Evolutionary conservation across 2,888 invertebrate species (phyloP), one percentile per base, ranked within the genome.

Genomic region (Drosophila melanosoma): DNA sequence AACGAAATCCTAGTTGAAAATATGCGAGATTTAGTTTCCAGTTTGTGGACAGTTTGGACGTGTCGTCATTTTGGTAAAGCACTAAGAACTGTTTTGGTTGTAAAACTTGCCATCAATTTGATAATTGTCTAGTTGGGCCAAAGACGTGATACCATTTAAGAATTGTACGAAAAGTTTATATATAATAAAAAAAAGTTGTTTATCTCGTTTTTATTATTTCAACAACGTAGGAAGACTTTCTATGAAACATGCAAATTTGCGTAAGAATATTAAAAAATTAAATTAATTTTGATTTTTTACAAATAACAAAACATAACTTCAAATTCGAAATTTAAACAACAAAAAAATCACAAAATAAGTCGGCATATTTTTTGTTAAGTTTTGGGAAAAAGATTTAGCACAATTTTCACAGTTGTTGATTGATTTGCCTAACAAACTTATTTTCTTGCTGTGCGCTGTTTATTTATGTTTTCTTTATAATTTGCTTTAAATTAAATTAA

Each of bases 391-490:
- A 12, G 5, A 33, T 38, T 65, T 11, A 33, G 53, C 26, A 12
- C 4, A 15, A 53, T 58, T 53, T 29, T 20, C 8, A 1, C 40
- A 51, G 15, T 38, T 49, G 40, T 29, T 64, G 80, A 78, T 71
- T 68, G 80, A 78, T 68, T 62, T 45, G 29, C 20, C 26, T 4
- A 56, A 29, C 60, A 23, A 49, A 45, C 54, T 36, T 51, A 36
- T 54, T 23, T n/a, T 12, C 11, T 48, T 32, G 17, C n/a, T 51
- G 35, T 35, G 32, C 49, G 26, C 32, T 51, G 84, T 86, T 85
- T 88, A 79, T 88, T 88, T 78, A 70, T 35, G 32, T 58, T 62
- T 69, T 63, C 62, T 38, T 48, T 51, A 38, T 71, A 75, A 79
- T 74, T 72, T 79, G 70, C 52, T 61, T 74, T 72, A 62, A 72